Evolutionary conservation across 2,113 vertebrate species (phyloP).

Genomic region (Protobothrops flavoviridis): DNA sequence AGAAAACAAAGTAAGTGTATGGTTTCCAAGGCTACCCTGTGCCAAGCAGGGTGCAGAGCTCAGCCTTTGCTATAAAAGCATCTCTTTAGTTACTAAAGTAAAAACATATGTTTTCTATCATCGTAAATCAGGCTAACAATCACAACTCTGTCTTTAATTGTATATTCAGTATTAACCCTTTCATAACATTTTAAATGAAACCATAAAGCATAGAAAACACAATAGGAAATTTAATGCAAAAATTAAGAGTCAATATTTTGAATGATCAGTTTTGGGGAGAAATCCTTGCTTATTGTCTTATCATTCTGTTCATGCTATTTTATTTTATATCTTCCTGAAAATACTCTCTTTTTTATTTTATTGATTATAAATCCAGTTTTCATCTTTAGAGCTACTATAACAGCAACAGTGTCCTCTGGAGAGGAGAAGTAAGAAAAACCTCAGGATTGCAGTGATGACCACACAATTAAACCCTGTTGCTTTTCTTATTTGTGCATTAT

Average conservation of each 20-base stretch:
- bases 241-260: neutral
- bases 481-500: neutral
- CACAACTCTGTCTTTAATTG: neutral
- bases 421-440: neutral
- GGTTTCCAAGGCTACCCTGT: neutral
- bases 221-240: neutral
- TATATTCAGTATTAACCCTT: neutral
- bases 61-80: neutral
- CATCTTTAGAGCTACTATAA: neutral
- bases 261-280: neutral
- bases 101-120: neutral
- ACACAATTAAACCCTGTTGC: neutral
- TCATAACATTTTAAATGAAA: neutral
- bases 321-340: neutral
- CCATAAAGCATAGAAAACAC: neutral
- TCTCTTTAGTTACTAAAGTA: neutral
- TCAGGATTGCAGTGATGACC: neutral
- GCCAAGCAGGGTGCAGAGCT: neutral
- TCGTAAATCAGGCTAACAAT: neutral
- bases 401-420: neutral
- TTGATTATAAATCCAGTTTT: neutral
- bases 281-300: neutral
- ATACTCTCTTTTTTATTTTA: neutral
- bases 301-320: neutral
- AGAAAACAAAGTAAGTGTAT: neutral